Evolutionary conservation across 2,888 invertebrate genomes (phyloP), one percentile per base, ranked within the genome.

Genomic region (Augochlorella aurata): DNA sequence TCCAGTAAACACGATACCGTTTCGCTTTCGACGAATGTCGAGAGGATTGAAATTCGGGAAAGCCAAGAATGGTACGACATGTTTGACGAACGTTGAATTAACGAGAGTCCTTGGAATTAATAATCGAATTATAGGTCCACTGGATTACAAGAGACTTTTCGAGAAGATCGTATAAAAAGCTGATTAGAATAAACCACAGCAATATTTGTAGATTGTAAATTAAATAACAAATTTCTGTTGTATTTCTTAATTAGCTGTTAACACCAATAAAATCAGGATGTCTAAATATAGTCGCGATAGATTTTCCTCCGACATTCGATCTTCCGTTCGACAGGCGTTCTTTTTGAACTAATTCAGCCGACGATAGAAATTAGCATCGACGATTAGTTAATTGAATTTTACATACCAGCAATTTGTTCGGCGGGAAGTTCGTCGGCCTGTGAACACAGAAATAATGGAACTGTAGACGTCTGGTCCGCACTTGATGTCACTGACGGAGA

Each of bases 401-500:
- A 95, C 97, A 95, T 95, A 97, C 97, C 97, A 94, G 97, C 97
- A 92, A 97, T 96, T 95, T 98, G 98, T 95, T 98, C 98, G 94
- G 97, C 95, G 83, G 98, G 98, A 93, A 98, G 96, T 95, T 98
- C 98, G 94, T 98, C 97, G 92, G 96, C 97, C 97, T 97, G 95
- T 86, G 95, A 91, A 82, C 74, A 91, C 89, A 91, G 89, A 86
- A 69, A 79, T 77, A 85, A 65, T 75, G 73, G 78, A 77, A 73
- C 52, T 77, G 72, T 18, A 63, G 75, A 63, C 73, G 50, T 73
- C 47, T 14, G 18, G 14, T 29, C 21, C 24, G 45, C 24, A 24
- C 44, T 63, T 10, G 4, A 1, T 18, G 4, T 58, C 24, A 44
- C 52, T 66, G 52, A 52, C n/a, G 52, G 18, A 44, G 21, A 45